Percentiles rank a stretch among this genome's conserved stretches.
Conservation (phyloP, 1,140 invertebrate genomes). For the Zaprionus vittiger region DNA sequence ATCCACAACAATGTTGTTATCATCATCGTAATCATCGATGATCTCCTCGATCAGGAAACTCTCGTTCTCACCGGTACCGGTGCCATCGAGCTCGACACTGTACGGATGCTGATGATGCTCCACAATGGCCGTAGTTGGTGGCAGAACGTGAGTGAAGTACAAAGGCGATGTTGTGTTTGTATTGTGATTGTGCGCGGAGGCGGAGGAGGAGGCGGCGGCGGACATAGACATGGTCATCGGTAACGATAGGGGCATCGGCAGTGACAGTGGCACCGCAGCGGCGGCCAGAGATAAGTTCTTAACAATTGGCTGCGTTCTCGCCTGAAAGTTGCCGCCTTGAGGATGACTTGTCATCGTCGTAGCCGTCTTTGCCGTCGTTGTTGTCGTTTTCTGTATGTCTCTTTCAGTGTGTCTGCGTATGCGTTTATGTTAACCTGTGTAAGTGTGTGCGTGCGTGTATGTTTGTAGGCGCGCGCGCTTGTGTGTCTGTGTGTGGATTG, state of each 20-base stretch:
- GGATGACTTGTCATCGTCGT: conserved; percentile 78
- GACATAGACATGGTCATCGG: conserved; percentile 25
- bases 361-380: conserved; percentile 52
- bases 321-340: conserved; percentile 70
- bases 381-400: conserved; percentile 32
- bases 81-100: conserved; percentile 56
- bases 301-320: conserved; percentile 56
- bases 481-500: conserved; percentile 43
- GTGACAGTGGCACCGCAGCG: conserved; percentile 63
- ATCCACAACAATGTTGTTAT: conserved; percentile 72
- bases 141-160: conserved; percentile 65
- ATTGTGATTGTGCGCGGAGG: conserved; percentile 39
- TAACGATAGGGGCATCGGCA: conserved; percentile 46
- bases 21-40: conserved; percentile 72
- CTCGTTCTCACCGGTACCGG: conserved; percentile 55
- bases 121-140: conserved; percentile 44
- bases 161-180: conserved; percentile 55
- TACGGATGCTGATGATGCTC: conserved; percentile 71
- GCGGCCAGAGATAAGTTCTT: conserved; percentile 73
- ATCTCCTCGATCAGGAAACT: conserved; percentile 79
- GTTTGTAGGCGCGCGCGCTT: conserved; percentile 49
- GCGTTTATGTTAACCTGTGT: conserved; percentile 25
- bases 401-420: conserved; percentile 28
- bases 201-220: conserved; percentile 20
- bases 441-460: conserved; percentile 42